Base-by-base conservation (phyloP, 2,888 invertebrate genomes). In the Andrena dorsata region DNA sequence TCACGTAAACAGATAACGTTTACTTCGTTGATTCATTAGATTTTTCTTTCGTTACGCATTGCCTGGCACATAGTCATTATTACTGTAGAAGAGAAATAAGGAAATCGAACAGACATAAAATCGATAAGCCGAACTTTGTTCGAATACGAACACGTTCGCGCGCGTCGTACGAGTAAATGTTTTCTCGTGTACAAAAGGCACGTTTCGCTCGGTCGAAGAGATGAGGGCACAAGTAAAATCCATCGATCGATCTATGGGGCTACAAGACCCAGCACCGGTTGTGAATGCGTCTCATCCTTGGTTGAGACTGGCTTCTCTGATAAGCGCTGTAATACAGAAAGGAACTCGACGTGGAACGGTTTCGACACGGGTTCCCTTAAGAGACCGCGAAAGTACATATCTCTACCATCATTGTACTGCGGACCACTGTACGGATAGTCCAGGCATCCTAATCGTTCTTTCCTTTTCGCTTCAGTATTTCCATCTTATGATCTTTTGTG, bases 301-400 rank as follows among this genome's bases (percentile, higher is more conserved):
- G 72, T 65, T 79, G 66, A 70, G 51, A 66, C 82, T 68, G 77
- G 71, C 72, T 80, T 80, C 76, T 75, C 82, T 85, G 86, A 82
- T 86, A 86, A 83, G 88, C 83, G 80, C 76, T 81, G 80, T 79
- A 77, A 86, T 83, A 80, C 78, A 53, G 83, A 86, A 88, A 84
- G 84, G 86, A 73, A 79, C 82, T 76, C 71, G 69, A 64, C 74
- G 72, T 70, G 79, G 80, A 87, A 80, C 85, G 79, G 69, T 85
- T 85, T 76, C 76, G 81, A 76, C 74, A 76, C 70, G 53, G 78
- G 68, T 47, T 80, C 72, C 71, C 87, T 81, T 82, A 80, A 78
- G 81, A 84, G 86, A 82, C 86, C 66, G 66, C 77, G 68, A 66
- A 76, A 84, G 68, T 83, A 41, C 41, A 13, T 41, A 85, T 85